Conservation (phyloP, 1,140 invertebrate species). For the Drosophila orena region DNA sequence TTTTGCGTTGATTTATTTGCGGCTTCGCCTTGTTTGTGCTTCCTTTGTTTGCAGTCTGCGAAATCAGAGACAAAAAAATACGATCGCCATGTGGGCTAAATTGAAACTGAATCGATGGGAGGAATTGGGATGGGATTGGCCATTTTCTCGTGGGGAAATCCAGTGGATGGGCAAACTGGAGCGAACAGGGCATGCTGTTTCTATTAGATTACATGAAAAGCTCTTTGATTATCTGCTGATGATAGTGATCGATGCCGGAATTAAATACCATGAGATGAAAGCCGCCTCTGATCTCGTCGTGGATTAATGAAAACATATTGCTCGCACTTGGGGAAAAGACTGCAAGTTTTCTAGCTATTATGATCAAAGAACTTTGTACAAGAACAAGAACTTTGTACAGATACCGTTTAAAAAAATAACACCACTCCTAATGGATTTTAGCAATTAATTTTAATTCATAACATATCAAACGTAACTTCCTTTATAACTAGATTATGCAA, state of each 20-base stretch:
- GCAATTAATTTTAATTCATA: background rate
- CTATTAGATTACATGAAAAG: conserved; percentile 57
- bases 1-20: conserved; percentile 74
- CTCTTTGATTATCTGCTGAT: conserved; percentile 51
- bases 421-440: too few species aligned
- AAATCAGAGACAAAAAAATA: conserved; percentile 26
- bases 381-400: too few species aligned
- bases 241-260: conserved; percentile 32
- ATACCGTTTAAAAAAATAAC: background rate
- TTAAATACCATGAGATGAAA: conserved; percentile 29
- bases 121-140: conserved; percentile 19
- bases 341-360: background rate
- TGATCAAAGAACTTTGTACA: background rate
- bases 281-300: conserved; percentile 27
- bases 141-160: conserved; percentile 16
- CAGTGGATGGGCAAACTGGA: conserved; percentile 4
- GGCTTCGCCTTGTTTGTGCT: conserved; percentile 16
- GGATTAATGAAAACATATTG: conserved; percentile 15
- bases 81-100: conserved; percentile 50
- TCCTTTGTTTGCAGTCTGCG: conserved; percentile 59
- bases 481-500: too few species aligned
- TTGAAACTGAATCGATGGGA: conserved; percentile 40
- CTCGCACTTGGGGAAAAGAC: background rate
- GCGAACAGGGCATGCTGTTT: conserved; percentile 31
- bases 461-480: too few species aligned